These are phyloP conservation scores for Dasypolia templi DNA, from an alignment of 2,888 invertebrate genomes.

Conservation along the genomic window DNA sequence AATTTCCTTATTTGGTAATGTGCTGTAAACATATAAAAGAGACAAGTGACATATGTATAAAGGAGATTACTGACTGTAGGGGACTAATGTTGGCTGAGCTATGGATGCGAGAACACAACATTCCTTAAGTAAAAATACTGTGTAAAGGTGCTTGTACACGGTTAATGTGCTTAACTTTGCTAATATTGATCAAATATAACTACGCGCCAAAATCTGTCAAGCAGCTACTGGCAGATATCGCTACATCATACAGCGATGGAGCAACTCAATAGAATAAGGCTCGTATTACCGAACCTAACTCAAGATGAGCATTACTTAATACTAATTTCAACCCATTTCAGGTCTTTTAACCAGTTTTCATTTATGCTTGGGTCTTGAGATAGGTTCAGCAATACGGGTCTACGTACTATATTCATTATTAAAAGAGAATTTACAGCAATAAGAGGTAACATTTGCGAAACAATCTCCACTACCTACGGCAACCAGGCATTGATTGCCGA, in stretches of 20 bases:
- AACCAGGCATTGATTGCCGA: not conserved
- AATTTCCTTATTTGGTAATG: constrained; percentile 74
- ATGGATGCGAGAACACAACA: constrained; percentile 44
- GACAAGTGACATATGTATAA: constrained; percentile 67
- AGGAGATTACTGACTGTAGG: constrained; percentile 65
- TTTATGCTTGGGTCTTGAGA: too few relatives aligned
- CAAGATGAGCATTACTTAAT: too few relatives aligned
- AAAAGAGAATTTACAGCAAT: not conserved
- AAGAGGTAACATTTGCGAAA: not conserved
- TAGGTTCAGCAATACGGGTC: too few relatives aligned
- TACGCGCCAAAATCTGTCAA: not conserved
- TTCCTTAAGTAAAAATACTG: constrained; percentile 54
- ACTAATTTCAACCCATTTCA: too few relatives aligned
- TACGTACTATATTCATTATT: too few relatives aligned
- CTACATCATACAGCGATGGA: not conserved
- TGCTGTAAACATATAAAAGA: constrained; percentile 74
- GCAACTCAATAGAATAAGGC: too few relatives aligned
- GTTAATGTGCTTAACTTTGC: not conserved
- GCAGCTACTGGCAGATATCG: not conserved
- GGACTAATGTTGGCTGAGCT: constrained; percentile 52
- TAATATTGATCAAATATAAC: not conserved
- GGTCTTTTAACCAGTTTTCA: too few relatives aligned
- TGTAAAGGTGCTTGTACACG: not conserved
- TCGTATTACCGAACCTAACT: too few relatives aligned
- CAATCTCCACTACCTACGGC: not conserved